Base-by-base conservation (phyloP, 2,888 invertebrate species). In the Sinohyriopsis cumingii region DNA sequence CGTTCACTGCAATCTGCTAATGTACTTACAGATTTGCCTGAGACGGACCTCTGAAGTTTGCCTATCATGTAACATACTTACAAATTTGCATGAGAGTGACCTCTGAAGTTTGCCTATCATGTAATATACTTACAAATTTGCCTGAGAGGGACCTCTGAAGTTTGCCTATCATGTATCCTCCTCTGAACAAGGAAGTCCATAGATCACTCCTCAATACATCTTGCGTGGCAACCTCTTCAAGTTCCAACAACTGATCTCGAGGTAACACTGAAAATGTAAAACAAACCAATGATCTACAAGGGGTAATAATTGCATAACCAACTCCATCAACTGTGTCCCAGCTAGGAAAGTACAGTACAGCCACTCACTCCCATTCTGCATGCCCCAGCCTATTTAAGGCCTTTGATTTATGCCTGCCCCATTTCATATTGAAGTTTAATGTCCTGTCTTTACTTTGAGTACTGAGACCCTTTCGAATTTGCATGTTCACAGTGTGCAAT, bases 141-240 rank as follows among this genome's bases (percentile, higher is more conserved):
- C 88, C 88, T 7, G 89, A 89, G 56, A 89, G 81, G 3, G 89
- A 87, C 45, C 87, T 67, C 78, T 88, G 86, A 57, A 89, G 79
- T 73, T 84, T 87, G 55, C 84, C 86, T 24, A 84, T 80, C 79
- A 82, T 84, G 72, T 88, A 88, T 6, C 89, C 89, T 25, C 87
- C 89, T 22, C 88, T 76, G 76, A 89, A 89, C 69, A 89, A 69
- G 0, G 89, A 86, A 4, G 86, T 87, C 89, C 89, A 89, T 66
- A 89, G 77, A 56, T 88, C 88, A 77, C 87, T 88, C 19, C 82
- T 76, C 45, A 89, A 80, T 68, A 89, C 79, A 69, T 87, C 88
- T 71, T 84, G 86, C 63, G 84, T 85, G 33, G 80, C 81, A 0
- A 76, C 72, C 53, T 84, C 83, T 54, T 84, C 84, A n/a, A 75